Percentiles rank a stretch among this genome's conserved stretches.
Evolutionary conservation across 2,888 invertebrate species (phyloP).

Genomic region (Dendrolimus pini): DNA sequence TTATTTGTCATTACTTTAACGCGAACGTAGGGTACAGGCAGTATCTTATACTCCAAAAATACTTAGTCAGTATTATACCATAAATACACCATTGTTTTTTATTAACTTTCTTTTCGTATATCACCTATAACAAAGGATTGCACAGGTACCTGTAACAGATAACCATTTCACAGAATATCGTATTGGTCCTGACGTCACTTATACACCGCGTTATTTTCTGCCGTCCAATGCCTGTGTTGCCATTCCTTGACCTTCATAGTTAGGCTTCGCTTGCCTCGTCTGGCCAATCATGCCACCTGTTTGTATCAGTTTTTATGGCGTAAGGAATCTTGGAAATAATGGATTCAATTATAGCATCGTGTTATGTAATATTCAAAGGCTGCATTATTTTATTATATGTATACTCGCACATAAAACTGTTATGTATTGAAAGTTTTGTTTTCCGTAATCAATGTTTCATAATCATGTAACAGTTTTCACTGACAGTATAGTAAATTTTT

Average conservation of each 20-base stretch:
- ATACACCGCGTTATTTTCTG: neutral
- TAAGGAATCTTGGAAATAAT: too few relatives aligned
- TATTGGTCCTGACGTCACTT: neutral
- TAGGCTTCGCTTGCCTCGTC: neutral
- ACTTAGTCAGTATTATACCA: too few relatives aligned
- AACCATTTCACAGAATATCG: neutral
- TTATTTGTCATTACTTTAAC: too few relatives aligned
- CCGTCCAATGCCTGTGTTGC: neutral
- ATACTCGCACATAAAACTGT: neutral
- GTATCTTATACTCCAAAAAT: too few relatives aligned
- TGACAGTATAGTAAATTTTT: too few relatives aligned
- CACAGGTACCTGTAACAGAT: neutral
- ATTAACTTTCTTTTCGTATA: too few relatives aligned
- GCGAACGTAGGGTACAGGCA: too few relatives aligned
- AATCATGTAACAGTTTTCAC: too few relatives aligned
- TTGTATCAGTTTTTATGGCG: neutral
- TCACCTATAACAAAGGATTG: neutral
- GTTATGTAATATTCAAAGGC: too few relatives aligned
- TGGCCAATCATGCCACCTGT: neutral
- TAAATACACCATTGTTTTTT: too few relatives aligned
- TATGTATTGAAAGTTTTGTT: neutral
- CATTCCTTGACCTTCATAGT: neutral
- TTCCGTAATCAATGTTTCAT: slow-evolving; percentile 2
- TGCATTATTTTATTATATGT: too few relatives aligned
- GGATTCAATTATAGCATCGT: too few relatives aligned